Percentiles rank a stretch among this genome's conserved stretches.
These are phyloP conservation scores for Neoseiulus cucumeris DNA, from an alignment of 1,140 invertebrate genomes.

Conservation along the genomic window DNA sequence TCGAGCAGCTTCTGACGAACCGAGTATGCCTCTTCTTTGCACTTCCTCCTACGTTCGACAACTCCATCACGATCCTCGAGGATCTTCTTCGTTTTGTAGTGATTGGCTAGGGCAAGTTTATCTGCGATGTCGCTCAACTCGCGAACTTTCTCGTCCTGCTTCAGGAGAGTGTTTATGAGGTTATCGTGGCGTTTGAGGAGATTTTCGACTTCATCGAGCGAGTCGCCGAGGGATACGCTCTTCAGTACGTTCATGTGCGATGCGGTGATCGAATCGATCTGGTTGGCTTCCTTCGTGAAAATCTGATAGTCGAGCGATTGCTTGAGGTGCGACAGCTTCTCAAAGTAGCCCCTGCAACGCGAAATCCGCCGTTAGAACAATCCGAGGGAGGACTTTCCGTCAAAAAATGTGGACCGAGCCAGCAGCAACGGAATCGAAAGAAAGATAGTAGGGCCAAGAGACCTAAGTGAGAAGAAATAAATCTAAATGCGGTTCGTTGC, in stretches of 20 bases:
- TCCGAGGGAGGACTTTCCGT: no score
- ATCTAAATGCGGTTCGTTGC: no score
- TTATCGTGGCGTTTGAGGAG: constrained; percentile 81
- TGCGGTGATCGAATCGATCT: constrained; percentile 82
- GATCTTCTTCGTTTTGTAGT: constrained; percentile 60
- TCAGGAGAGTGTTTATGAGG: constrained; percentile 74
- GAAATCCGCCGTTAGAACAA: background rate
- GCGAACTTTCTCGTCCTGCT: constrained; percentile 76
- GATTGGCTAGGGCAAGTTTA: constrained; percentile 52
- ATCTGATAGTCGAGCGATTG: constrained; percentile 57
- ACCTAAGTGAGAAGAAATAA: no score
- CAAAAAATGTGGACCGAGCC: no score
- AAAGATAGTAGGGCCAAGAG: no score
- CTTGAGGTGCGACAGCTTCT: constrained; percentile 58
- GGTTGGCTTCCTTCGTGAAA: constrained; percentile 88
- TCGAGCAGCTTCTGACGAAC: constrained; percentile 49
- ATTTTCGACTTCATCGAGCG: constrained; percentile 81
- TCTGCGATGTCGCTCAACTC: constrained; percentile 67
- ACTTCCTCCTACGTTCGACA: constrained; percentile 42
- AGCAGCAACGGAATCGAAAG: no score
- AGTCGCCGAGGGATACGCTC: constrained; percentile 61
- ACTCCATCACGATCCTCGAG: constrained; percentile 52
- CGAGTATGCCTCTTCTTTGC: constrained; percentile 49
- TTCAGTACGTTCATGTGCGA: constrained; percentile 84
- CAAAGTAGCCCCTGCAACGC: constrained; percentile 41